Base-by-base conservation (phyloP, 2,797 vertebrate species). In the Acomys russatus region DNA sequence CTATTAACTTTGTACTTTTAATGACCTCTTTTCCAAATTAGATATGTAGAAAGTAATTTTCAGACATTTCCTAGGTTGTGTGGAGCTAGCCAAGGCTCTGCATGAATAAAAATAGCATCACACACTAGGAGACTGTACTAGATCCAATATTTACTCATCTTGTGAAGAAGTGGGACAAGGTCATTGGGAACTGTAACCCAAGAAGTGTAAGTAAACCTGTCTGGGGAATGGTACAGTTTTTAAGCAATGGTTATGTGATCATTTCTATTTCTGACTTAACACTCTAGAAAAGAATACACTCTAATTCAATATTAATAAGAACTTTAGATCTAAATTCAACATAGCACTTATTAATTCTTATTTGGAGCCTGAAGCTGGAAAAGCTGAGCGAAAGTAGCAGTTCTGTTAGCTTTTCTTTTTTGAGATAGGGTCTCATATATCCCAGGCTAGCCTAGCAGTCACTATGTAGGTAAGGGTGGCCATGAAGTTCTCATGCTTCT, bases 181-280 rank as follows among this genome's bases (percentile, higher is more conserved):
- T 97, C 96, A 96, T 88, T 85, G 90, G 76, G 93, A 97, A 96
- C 90, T 0, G 30, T 97, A 97, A 97, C 94, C 90, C 77, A 94
- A 97, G 97, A 96, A 97, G 73, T 97, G 95, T 98, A 97, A 97
- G 94, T 97, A 97, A 97, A 92, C 88, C 92, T 97, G 93, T 94
- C 95, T 97, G 93, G 88, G 78, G 86, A 96, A 79, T 77, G 88
- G 93, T 84, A 92, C 1, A 59, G 96, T 93, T 97, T 96, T 95
- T 97, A 97, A 96, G 61, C 83, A 74, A 38, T 92, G 90, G 90
- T 92, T 97, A 97, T 94, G 44, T 91, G 97, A 95, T 94, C n/a
- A 91, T 96, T 93, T 94, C 96, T 97, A 95, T 97, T 97, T 97
- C 92, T 97, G 83, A 76, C 76, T 92, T 95, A 88, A 95, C 49